Conservation (phyloP, 2,888 invertebrate species). For the Drosophila robusta region DNA sequence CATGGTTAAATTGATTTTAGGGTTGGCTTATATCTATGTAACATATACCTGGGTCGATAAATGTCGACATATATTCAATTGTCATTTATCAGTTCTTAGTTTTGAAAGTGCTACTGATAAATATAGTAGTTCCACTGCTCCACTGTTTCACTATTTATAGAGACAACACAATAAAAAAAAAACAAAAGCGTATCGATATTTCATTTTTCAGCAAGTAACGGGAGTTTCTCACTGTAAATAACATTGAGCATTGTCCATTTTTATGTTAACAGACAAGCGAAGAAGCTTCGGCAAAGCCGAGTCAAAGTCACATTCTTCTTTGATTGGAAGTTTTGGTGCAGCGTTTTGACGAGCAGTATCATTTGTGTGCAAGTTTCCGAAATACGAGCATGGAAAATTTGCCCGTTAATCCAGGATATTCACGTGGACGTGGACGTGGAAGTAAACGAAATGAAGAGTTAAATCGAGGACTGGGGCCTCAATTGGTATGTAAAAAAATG, state of each 20-base stretch:
- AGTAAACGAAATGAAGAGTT: constrained; percentile 10
- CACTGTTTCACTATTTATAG: background rate
- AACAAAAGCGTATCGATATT: background rate
- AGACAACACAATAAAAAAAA: background rate
- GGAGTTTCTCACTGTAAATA: background rate
- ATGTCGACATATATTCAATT: no score
- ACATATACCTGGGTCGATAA: no score
- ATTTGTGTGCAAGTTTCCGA: background rate
- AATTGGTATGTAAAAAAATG: constrained; percentile 37
- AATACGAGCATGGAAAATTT: constrained; percentile 41
- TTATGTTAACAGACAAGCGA: background rate
- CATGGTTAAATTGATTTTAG: no score
- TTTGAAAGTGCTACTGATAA: no score
- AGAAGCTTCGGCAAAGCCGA: background rate
- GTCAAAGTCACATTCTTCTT: background rate
- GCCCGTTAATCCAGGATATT: constrained; percentile 27
- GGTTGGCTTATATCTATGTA: no score
- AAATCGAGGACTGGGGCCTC: background rate
- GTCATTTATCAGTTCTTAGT: no score
- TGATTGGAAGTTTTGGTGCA: background rate
- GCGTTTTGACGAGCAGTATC: background rate
- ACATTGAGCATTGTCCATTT: background rate
- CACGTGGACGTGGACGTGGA: constrained; percentile 64
- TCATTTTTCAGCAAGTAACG: background rate
- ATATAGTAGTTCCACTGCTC: no score